phyloP scores from a whole-genome alignment of 2,888 invertebrate genomes.

The Mythimna vitellina region DNA sequence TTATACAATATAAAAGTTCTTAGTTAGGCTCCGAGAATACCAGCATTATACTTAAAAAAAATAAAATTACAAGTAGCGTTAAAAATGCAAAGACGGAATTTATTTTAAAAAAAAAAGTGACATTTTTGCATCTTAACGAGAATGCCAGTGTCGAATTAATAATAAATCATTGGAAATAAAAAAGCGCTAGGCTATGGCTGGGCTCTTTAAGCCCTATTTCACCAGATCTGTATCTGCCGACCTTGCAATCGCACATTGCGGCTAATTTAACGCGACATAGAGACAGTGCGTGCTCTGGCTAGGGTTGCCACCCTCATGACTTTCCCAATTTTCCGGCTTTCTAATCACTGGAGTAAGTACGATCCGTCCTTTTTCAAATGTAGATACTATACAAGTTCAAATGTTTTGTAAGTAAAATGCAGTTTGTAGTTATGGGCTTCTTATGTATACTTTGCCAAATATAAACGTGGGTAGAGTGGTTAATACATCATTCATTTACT shows the following conservation, averaged over 20 bases:
- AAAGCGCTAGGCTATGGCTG: constrained; percentile 37
- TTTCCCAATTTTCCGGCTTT: constrained; percentile 2
- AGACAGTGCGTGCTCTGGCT: constrained; percentile 55
- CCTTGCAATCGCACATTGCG: constrained; percentile 63
- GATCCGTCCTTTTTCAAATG: no score
- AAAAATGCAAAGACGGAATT: constrained; percentile 28
- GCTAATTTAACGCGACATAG: constrained; percentile 60
- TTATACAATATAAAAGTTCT: constrained; percentile 28
- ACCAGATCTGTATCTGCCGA: constrained; percentile 57
- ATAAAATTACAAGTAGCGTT: not conserved
- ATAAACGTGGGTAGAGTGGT: no score
- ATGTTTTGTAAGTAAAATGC: no score
- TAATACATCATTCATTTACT: not conserved
- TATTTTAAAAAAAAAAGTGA: constrained; percentile 22
- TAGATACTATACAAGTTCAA: no score
- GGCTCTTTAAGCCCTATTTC: constrained; percentile 52
- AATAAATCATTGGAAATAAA: constrained; percentile 61
- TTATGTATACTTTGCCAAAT: no score
- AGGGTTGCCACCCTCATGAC: constrained; percentile 23
- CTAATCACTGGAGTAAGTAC: not conserved
- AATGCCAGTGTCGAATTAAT: constrained; percentile 56
- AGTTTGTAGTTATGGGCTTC: no score
- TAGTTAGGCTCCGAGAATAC: constrained; percentile 33
- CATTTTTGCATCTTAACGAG: constrained; percentile 59
- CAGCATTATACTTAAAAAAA: constrained; percentile 7